Evolutionary conservation across 2,888 invertebrate species (phyloP).

Genomic region (Coleophora deauratella): DNA sequence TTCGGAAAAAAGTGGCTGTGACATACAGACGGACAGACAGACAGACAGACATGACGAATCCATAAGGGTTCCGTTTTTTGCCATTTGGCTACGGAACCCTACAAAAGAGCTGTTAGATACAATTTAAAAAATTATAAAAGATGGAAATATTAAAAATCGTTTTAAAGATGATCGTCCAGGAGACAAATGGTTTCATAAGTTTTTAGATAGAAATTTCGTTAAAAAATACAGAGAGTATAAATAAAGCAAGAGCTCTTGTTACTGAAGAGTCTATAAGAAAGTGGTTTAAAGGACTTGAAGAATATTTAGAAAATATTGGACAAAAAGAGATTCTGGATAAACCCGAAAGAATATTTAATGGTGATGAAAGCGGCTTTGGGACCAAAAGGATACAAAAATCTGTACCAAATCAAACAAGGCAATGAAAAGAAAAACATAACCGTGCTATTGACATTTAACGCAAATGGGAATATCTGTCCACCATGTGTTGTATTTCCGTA

Average conservation of each 20-base stretch:
- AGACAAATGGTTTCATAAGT: constrained; percentile 7
- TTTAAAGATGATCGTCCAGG: constrained; percentile 11
- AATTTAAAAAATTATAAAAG: constrained; percentile 3
- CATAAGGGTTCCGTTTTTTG: too few relatives aligned
- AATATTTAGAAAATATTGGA: too few relatives aligned
- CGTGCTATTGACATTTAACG: constrained; percentile 21
- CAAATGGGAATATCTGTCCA: constrained; percentile 18
- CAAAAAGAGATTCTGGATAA: not conserved
- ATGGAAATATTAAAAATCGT: not conserved
- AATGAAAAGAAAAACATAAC: constrained; percentile 28
- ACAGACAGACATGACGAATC: too few relatives aligned
- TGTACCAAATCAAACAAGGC: too few relatives aligned
- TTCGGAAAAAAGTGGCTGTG: too few relatives aligned
- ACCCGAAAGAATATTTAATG: constrained; percentile 9
- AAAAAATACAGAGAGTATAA: constrained; percentile 6
- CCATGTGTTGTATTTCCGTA: constrained; percentile 19
- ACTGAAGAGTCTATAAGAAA: too few relatives aligned
- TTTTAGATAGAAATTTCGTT: constrained; percentile 6
- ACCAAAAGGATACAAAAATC: constrained; percentile 12
- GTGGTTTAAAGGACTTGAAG: too few relatives aligned
- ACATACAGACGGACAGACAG: too few relatives aligned
- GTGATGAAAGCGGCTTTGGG: constrained; percentile 20
- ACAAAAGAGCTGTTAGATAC: constrained; percentile 5
- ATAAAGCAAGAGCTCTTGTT: too few relatives aligned
- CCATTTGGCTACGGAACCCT: too few relatives aligned